Conservation (phyloP, 2,888 invertebrate species). For the Aphidoletes aphidimyza region DNA sequence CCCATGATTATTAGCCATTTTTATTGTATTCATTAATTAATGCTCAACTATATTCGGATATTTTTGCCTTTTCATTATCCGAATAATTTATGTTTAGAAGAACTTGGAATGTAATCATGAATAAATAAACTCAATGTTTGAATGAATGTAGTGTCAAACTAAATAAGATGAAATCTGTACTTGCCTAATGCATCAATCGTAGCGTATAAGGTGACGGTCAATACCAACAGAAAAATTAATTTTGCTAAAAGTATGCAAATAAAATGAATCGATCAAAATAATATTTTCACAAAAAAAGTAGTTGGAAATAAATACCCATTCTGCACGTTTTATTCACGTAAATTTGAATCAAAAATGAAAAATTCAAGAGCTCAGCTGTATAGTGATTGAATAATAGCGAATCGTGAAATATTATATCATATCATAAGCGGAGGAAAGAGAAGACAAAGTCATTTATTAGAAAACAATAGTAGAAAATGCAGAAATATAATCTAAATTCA, state of each 20-base stretch:
- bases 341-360: not conserved
- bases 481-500: no score
- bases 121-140: not conserved
- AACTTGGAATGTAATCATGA: no score
- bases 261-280: not conserved
- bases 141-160: not conserved
- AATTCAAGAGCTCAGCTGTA: not conserved
- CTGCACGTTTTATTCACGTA: no score
- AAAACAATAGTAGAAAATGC: not conserved
- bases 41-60: no score
- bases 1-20: not conserved
- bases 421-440: not conserved
- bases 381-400: not conserved
- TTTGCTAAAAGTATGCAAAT: not conserved
- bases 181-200: constrained; percentile 35
- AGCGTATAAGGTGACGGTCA: not conserved
- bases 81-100: no score
- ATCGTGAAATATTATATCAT: not conserved
- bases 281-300: not conserved
- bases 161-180: not conserved
- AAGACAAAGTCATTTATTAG: not conserved
- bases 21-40: no score
- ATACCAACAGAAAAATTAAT: not conserved
- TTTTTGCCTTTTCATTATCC: no score
- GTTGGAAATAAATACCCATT: not conserved